These are phyloP conservation scores for Melanerpes aurifrons DNA, from an alignment of 2,113 vertebrate species.

Conservation along the genomic window DNA sequence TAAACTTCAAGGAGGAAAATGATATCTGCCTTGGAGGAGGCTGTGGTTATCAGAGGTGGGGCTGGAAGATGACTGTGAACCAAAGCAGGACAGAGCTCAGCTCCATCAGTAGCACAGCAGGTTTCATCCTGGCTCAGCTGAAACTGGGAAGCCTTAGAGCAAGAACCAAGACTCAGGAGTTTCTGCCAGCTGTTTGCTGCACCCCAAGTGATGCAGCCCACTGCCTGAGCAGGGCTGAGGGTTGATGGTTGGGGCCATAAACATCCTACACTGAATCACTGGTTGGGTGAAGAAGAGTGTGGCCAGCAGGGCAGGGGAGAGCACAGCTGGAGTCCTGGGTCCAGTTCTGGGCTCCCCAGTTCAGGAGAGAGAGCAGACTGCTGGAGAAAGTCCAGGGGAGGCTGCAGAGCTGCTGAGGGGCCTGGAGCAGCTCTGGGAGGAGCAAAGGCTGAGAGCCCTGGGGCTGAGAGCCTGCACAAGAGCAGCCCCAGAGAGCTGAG, in stretches of 20 bases:
- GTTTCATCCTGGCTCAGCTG: background rate
- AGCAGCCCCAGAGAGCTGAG: too few relatives aligned
- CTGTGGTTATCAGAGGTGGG: background rate
- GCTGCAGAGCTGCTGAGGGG: too few relatives aligned
- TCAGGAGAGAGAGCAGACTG: too few relatives aligned
- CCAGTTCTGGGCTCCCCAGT: too few relatives aligned
- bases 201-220: accelerated
- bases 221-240: background rate
- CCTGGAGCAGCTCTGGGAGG: too few relatives aligned
- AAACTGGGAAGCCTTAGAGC: background rate
- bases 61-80: background rate
- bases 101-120: background rate
- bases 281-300: too few relatives aligned
- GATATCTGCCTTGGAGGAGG: background rate
- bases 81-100: accelerated
- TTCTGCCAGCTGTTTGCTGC: background rate
- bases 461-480: too few relatives aligned
- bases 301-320: too few relatives aligned
- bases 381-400: too few relatives aligned
- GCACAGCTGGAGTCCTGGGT: too few relatives aligned
- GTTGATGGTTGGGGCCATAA: background rate
- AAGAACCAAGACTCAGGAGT: background rate
- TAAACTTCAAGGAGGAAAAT: accelerated
- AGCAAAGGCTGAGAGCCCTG: too few relatives aligned
- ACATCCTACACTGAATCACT: background rate